Base-by-base conservation (phyloP, 2,113 vertebrate genomes). In the Cyrtonyx montezumae region DNA sequence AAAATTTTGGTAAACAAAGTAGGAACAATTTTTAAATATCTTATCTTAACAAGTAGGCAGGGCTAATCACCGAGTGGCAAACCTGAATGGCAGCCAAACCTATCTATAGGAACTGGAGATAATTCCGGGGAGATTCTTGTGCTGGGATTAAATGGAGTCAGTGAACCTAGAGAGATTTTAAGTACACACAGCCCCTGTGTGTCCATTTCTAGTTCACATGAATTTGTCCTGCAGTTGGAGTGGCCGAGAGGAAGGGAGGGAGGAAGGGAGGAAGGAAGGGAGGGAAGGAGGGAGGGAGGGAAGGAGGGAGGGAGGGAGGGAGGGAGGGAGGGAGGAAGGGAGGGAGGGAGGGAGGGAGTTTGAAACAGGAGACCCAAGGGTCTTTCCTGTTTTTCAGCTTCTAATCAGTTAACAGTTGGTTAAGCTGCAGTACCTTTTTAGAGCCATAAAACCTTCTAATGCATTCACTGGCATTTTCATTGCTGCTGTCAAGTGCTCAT, bases 41-140 rank as follows among this genome's bases (percentile, higher is more conserved):
- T 96, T 55, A 79, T 48, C 20, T 43, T 62, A 87, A 48, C 79
- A 90, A 59, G 15, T 48, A 69, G 79, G 56, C 53, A 91, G 73
- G 62, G 68, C 48, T 87, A 95, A 94, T 95, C 36, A 86, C 43
- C 94, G 61, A 63, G 61, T 19, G 13, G 25, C 61, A 63, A 91
- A 86, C 49, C 28, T 91, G 76, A 94, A 91, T 84, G 88, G 30
- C 78, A 87, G 75, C 84, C 87, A 95, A 53, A 66, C 75, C 74
- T 81, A 23, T 36, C 48, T 85, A 28, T 51, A 82, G 40, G 59
- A 63, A 59, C 77, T 71, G 59, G 84, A 95, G 91, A 95, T 78
- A 77, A 82, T 32, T 93, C 49, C 42, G 23, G 21, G 14, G 30
- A 82, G 45, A 85, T 74, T 88, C 71, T 87, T 91, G 53, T 82